Base-by-base conservation (phyloP, 2,797 vertebrate species). In the Triplophysa yarkandensis region DNA sequence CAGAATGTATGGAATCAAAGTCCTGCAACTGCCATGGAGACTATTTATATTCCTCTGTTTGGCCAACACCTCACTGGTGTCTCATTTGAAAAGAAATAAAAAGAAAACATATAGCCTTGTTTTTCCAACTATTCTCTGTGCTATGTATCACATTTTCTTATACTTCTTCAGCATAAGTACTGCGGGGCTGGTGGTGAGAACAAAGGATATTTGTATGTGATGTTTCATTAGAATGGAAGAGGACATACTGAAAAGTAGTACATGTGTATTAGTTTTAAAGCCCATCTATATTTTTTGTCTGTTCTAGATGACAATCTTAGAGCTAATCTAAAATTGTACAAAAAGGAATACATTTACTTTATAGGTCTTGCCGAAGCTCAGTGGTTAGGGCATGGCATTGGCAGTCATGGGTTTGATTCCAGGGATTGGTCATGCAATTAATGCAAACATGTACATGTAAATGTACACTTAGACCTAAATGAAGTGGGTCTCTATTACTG, bases 51-150 rank as follows among this genome's bases (percentile, higher is more conserved):
- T 75, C 60, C 23, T 67, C 19, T 21, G 23, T 68, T 62, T 41
- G 17, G 23, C 43, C 41, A 27, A 43, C 57, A 74, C 71, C 67
- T 48, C 30, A 54, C 34, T 16, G 0, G 4, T 80, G 46, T 68
- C 67, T 80, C 73, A 79, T 81, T 79, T 66, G 54, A 44, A 79
- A 74, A 57, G 32, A 27, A 74, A 79, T 70, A 62, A 76, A 77
- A 78, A 58, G 44, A 58, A 76, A 76, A 77, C 57, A 32, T 57
- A 73, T 64, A 69, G 57, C 46, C n/a, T 65, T 76, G 44, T 46
- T 55, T 74, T 58, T 28, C 10, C 16, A 60, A 4, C 39, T 52
- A 68, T 39, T 23, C 25, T 66, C 17, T 30, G 23, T 54, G 57
- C 54, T 71, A 17, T 36, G 21, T 19, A 74, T 74, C 58, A 77